Evolutionary conservation across 2,888 invertebrate species (phyloP), one percentile per base, ranked within the genome.

Genomic region (Agrotis puta): DNA sequence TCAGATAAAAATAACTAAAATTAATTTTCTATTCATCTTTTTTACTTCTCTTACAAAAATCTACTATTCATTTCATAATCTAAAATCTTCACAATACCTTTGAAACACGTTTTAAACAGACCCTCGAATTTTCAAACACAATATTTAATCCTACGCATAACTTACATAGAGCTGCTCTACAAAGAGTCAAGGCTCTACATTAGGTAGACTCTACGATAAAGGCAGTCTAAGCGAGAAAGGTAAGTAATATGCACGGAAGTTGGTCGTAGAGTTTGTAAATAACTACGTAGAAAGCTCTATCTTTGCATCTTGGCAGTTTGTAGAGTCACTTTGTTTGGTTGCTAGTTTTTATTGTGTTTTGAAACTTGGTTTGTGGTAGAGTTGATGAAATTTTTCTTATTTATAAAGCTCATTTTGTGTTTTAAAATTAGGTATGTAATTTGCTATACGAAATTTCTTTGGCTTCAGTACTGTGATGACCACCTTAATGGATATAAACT

Each of bases 251-350:
- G 24, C 16, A 58, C 20, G 45, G 33, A 66, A 79, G 57, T 79
- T 62, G 57, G 11, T 39, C 33, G 51, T 48, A 43, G 48, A 77
- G 66, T 73, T 79, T 14, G 50, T 65, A 73, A 45, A 73, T 73
- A 65, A 79, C 63, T 58, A 57, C 7, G 16, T 50, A 16, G 57
- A 50, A 53, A 33, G 4, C 59, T 39, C 33, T 56, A 78, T 54
- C 53, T 54, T 22, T 77, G 70, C 50, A 75, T 69, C 50, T 58
- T 61, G 24, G 70, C 33, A 59, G 64, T 51, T 53, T 27, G 61
- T 57, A 51, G 24, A 48, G 47, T 51, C 54, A 59, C 24, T 24
- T 43, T 77, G 39, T 43, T 20, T 13, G 13, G 22, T n/a, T 43
- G 14, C 13, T 4, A 50, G 64, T 61, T 75, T 69, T 57, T 72